Evolutionary conservation across 1,140 invertebrate species (phyloP).

Genomic region (Micrasema minimum): DNA sequence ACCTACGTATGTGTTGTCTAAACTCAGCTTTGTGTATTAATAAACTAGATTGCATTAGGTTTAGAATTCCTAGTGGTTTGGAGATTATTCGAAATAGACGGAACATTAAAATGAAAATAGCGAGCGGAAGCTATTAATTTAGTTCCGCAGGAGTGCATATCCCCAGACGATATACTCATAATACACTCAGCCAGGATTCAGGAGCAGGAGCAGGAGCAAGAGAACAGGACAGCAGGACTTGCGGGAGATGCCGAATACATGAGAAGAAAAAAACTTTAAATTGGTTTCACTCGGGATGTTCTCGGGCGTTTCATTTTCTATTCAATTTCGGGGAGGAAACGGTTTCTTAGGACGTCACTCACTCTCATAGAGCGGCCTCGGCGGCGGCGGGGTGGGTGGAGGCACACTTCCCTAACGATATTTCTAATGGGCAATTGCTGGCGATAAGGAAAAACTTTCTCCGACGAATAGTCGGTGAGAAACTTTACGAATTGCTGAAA

Average conservation of each 20-base stretch:
- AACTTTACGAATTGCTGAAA: slow-evolving; percentile 18
- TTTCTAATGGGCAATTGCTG: slow-evolving; percentile 24
- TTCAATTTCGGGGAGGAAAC: slow-evolving; percentile 19
- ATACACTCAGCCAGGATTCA: too few relatives aligned
- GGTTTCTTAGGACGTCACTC: slow-evolving; percentile 25
- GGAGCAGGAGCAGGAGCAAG: neutral
- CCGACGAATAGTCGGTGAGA: slow-evolving; percentile 15
- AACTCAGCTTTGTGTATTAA: too few relatives aligned
- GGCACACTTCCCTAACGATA: slow-evolving; percentile 14
- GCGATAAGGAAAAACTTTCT: slow-evolving; percentile 21
- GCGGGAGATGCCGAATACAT: neutral
- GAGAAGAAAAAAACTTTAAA: slow-evolving; percentile 38
- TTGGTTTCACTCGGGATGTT: slow-evolving; percentile 37
- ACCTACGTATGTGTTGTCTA: too few relatives aligned
- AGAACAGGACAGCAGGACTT: neutral
- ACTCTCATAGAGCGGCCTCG: neutral
- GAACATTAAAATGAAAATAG: too few relatives aligned
- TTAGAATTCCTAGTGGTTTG: too few relatives aligned
- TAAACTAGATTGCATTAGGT: too few relatives aligned
- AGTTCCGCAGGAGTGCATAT: neutral
- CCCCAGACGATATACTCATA: neutral
- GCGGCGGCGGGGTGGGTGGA: neutral
- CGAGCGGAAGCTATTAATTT: too few relatives aligned
- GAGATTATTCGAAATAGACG: too few relatives aligned
- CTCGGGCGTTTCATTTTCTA: slow-evolving; percentile 39